Evolutionary conservation across 2,888 invertebrate species (phyloP).

Genomic region (Cryptus armator): DNA sequence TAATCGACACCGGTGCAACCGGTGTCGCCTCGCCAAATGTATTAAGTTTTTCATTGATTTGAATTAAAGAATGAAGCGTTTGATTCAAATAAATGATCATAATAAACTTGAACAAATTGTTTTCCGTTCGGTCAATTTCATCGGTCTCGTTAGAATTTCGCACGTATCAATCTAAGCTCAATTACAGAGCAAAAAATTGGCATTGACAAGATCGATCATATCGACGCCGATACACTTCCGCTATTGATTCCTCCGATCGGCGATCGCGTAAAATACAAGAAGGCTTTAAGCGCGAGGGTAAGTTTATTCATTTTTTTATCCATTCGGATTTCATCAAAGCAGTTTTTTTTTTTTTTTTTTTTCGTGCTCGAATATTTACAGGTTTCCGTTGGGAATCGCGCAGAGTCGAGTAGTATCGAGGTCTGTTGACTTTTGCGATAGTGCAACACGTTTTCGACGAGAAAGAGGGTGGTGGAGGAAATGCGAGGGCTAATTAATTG

Average conservation of each 20-base stretch:
- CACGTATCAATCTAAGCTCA: background rate
- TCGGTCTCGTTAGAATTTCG: background rate
- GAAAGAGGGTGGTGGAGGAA: too few relatives aligned
- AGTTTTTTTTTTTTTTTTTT: background rate
- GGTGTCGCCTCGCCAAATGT: too few relatives aligned
- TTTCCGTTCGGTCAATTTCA: background rate
- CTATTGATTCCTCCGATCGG: slow-evolving; percentile 5
- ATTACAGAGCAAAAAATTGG: slow-evolving; percentile 3
- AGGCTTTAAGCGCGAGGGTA: background rate
- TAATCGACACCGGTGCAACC: too few relatives aligned
- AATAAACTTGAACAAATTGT: background rate
- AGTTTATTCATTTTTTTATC: background rate
- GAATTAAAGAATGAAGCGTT: too few relatives aligned
- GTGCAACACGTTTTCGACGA: too few relatives aligned
- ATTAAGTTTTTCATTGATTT: too few relatives aligned
- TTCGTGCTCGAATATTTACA: background rate
- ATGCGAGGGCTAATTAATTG: too few relatives aligned
- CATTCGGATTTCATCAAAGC: background rate
- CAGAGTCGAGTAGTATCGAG: background rate
- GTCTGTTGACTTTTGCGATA: too few relatives aligned
- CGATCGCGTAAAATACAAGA: background rate
- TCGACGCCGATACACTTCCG: background rate
- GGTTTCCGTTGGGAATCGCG: background rate
- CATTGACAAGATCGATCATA: background rate
- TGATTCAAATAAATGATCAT: too few relatives aligned